A percentile compares a stretch with the other conserved stretches of the same genome.
Conservation (phyloP, 2,113 vertebrate species). For the Acanthisitta chloris region DNA sequence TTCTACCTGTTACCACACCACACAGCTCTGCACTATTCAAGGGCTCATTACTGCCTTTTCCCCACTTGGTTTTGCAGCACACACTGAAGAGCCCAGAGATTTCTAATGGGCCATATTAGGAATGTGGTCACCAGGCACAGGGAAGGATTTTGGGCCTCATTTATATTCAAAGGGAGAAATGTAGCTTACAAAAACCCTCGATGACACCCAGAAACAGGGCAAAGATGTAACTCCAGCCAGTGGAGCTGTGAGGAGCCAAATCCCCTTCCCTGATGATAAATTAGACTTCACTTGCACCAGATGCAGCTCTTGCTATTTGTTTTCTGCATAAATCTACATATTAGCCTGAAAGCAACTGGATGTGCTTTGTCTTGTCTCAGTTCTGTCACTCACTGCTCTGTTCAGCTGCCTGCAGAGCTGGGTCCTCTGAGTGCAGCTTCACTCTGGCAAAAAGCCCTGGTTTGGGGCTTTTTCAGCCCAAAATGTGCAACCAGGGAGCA, state of each 20-base stretch:
- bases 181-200: neutral
- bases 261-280: constrained; percentile 47
- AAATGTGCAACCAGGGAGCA: accelerated
- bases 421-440: neutral
- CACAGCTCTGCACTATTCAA: neutral
- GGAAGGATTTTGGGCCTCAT: neutral
- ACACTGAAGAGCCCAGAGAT: accelerated
- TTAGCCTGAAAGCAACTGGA: constrained; percentile 13
- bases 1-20: neutral
- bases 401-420: neutral
- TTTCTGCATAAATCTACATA: constrained; percentile 67
- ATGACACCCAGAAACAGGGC: neutral
- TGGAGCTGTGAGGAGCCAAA: neutral
- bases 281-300: constrained; percentile 32
- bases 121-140: neutral
- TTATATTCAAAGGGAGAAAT: neutral
- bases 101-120: neutral
- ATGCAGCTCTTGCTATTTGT: constrained; percentile 53
- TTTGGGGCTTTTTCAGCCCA: neutral
- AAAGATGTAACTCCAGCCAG: constrained; percentile 2
- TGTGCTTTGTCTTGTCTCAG: neutral
- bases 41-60: neutral
- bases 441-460: accelerated
- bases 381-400: neutral
- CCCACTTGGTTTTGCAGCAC: neutral